Evolutionary conservation across 2,113 vertebrate species (phyloP).

Genomic region (Symphodus melops): DNA sequence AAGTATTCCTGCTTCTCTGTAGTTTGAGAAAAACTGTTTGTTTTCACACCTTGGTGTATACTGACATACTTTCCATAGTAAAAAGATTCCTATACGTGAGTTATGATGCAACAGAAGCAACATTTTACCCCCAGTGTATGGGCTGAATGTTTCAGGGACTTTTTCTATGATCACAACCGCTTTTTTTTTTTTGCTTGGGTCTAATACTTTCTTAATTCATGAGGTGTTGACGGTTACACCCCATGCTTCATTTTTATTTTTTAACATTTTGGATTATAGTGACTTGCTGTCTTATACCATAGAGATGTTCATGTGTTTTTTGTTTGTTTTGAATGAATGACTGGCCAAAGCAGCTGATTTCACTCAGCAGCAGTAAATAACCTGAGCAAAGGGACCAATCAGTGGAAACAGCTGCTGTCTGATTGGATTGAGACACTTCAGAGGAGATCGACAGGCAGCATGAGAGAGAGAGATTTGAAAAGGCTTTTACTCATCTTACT

Average conservation of each 20-base stretch:
- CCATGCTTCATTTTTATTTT: background rate
- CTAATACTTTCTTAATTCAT: background rate
- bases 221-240: background rate
- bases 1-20: background rate
- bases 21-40: background rate
- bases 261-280: background rate
- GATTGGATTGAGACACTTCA: slow-evolving; percentile 47
- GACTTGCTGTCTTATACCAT: background rate
- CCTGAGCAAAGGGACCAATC: slow-evolving; percentile 52
- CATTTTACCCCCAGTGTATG: background rate
- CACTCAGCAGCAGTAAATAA: slow-evolving; percentile 26
- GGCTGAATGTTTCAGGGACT: background rate
- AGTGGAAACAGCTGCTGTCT: slow-evolving; percentile 65
- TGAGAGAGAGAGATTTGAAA: slow-evolving; percentile 7
- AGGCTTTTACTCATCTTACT: slow-evolving; percentile 26
- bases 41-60: slow-evolving; percentile 12
- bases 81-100: background rate
- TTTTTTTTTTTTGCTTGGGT: background rate
- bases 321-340: background rate
- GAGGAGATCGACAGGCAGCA: slow-evolving; percentile 27
- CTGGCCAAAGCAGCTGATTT: slow-evolving; percentile 50
- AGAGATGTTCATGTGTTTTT: background rate
- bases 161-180: background rate
- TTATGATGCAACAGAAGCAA: background rate
- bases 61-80: background rate